Evolutionary conservation across 1,140 invertebrate species (phyloP).

Genomic region (Meteorus sp.): DNA sequence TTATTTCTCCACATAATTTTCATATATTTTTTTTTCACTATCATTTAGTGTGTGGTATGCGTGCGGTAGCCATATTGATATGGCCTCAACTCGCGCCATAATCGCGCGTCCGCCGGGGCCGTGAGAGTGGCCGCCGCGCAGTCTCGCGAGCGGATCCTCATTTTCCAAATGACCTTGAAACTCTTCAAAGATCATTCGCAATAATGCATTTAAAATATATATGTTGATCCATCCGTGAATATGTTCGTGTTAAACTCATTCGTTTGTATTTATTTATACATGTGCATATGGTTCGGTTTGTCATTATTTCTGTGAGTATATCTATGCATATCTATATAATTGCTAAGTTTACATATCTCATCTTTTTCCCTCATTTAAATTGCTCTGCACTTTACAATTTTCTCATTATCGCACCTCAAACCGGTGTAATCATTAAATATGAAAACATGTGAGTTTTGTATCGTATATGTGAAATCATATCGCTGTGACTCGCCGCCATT

Average conservation of each 20-base stretch:
- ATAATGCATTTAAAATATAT: neutral
- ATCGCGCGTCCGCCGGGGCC: conserved; percentile 9
- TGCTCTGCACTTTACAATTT: conserved; percentile 32
- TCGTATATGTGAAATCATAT: too few species aligned
- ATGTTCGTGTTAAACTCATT: neutral
- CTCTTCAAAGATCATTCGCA: neutral
- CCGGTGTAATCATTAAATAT: neutral
- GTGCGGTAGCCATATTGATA: neutral
- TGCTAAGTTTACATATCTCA: neutral
- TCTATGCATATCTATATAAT: neutral
- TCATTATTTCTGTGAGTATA: neutral
- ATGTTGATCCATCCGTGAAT: neutral
- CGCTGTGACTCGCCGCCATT: conserved; percentile 1
- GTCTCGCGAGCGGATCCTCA: conserved; percentile 31
- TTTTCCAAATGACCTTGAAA: conserved; percentile 27
- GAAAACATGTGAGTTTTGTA: neutral
- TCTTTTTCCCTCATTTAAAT: conserved; percentile 14
- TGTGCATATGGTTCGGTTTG: neutral
- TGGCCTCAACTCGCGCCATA: neutral
- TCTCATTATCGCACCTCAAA: conserved; percentile 39
- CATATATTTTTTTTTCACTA: neutral
- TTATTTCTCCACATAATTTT: too few species aligned
- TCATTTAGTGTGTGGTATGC: neutral
- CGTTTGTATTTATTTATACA: neutral
- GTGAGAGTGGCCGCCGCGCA: conserved; percentile 26